Percentiles rank a stretch among this genome's conserved stretches.
Conservation (phyloP, 1,140 invertebrate genomes). For the Diabrotica undecimpunctata region DNA sequence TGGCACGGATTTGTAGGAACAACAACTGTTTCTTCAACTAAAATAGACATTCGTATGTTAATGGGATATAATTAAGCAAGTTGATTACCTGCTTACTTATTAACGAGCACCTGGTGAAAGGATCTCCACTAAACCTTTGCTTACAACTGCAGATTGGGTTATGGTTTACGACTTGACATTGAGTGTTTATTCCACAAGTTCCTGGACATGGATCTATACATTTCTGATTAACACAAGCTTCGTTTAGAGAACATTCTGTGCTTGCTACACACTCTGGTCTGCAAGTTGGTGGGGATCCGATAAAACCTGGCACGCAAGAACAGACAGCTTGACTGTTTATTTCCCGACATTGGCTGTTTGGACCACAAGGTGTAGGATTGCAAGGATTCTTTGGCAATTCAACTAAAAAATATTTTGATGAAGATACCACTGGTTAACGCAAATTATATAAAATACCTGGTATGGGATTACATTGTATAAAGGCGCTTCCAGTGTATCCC, state of each 20-base stretch:
- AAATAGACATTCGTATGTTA: background rate
- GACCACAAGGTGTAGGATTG: conserved; percentile 69
- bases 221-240: conserved; percentile 73
- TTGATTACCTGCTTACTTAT: conserved; percentile 38
- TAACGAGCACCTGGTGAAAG: conserved; percentile 63
- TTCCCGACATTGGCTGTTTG: conserved; percentile 70
- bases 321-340: conserved; percentile 67
- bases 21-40: conserved; percentile 27
- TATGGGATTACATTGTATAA: conserved; percentile 52
- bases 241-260: conserved; percentile 65
- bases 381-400: conserved; percentile 56
- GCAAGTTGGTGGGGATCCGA: conserved; percentile 70
- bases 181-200: conserved; percentile 69
- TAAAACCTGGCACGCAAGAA: conserved; percentile 65
- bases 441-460: conserved; percentile 48
- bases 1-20: conserved; percentile 58
- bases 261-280: conserved; percentile 73
- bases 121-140: conserved; percentile 69
- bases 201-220: conserved; percentile 77
- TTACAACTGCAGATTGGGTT: conserved; percentile 68
- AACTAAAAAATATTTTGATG: conserved; percentile 53
- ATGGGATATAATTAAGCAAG: conserved; percentile 10
- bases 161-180: conserved; percentile 62
- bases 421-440: conserved; percentile 29
- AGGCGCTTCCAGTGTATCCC: conserved; percentile 72